Evolutionary conservation across 2,888 invertebrate species (phyloP).

Genomic region (Drosophila tripunctata): DNA sequence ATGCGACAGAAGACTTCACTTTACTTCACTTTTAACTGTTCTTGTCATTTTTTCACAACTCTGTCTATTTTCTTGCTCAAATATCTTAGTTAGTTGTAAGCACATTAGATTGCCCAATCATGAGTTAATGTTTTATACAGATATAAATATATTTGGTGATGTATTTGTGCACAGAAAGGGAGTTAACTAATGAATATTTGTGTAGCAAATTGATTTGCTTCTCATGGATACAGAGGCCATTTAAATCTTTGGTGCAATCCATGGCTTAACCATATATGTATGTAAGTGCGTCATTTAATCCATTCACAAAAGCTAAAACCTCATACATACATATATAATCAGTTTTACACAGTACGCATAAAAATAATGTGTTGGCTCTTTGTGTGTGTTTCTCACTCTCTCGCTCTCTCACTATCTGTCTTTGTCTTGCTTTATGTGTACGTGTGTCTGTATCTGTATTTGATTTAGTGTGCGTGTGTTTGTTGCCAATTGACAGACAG

Average conservation of each 20-base stretch:
- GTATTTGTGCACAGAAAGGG: conserved; percentile 8
- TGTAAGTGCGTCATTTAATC: conserved; percentile 5
- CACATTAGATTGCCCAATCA: conserved; percentile 4
- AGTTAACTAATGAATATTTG: conserved; percentile 34
- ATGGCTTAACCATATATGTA: not conserved
- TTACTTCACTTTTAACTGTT: not conserved
- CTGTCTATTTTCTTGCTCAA: not conserved
- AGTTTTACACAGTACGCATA: conserved; percentile 30
- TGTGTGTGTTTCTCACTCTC: no score
- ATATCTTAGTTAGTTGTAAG: conserved; percentile 1
- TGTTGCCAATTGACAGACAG: conserved; percentile 66
- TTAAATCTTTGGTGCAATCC: not conserved
- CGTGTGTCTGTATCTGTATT: not conserved
- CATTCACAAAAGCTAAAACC: conserved; percentile 23
- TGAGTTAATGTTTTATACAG: no score
- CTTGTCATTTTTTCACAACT: not conserved
- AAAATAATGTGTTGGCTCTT: conserved; percentile 33
- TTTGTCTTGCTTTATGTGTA: conserved; percentile 35
- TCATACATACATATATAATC: conserved; percentile 16
- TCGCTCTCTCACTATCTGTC: no score
- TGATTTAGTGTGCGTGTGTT: conserved; percentile 26
- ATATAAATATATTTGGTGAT: conserved; percentile 11
- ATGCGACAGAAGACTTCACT: no score
- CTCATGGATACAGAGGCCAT: not conserved
- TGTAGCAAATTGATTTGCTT: conserved; percentile 23